Evolutionary conservation across 1,140 invertebrate genomes (phyloP), one percentile per base, ranked within the genome.

Genomic region (Cyclina sinensis): DNA sequence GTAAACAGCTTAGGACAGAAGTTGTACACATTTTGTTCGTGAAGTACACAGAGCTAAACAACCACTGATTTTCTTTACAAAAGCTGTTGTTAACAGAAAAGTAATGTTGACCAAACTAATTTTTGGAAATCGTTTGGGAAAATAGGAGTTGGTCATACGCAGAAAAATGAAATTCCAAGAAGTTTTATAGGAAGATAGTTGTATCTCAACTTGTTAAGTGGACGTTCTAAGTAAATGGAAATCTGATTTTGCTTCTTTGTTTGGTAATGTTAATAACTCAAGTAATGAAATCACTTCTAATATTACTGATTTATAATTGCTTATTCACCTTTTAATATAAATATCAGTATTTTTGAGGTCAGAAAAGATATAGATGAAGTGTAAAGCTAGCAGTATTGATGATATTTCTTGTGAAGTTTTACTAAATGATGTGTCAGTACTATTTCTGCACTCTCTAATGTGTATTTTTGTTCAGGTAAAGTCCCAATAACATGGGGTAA

Each of bases 381-480:
- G 9, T 62, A 27, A 16, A 9, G 9, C 59, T 9, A n/a, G 16
- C 16, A n/a, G 24, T 62, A 62, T n/a, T 16, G 9, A 7, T 62
- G 59, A 62, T 62, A n/a, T 12, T 62, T 9, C 9, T n/a, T 12
- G 7, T 62, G n/a, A n/a, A 62, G 16, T 16, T 62, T 27, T 62
- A n/a, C 9, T 62, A 62, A 62, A 18, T 18, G 48, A n/a, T n/a
- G n/a, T n/a, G n/a, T n/a, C n/a, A n/a, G n/a, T n/a, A n/a, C n/a
- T n/a, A n/a, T n/a, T n/a, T n/a, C n/a, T n/a, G n/a, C n/a, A n/a
- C n/a, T n/a, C n/a, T n/a, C n/a, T n/a, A 82, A 65, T 65, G 65
- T 82, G n/a, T 82, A 57, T 79, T 82, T 59, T 62, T 12, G 65
- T 27, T 37, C 37, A 37, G 57, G 51, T 39, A 62, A 27, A 37